Conservation (phyloP, 2,113 vertebrate genomes). For the Chloropsis cyanopogon region DNA sequence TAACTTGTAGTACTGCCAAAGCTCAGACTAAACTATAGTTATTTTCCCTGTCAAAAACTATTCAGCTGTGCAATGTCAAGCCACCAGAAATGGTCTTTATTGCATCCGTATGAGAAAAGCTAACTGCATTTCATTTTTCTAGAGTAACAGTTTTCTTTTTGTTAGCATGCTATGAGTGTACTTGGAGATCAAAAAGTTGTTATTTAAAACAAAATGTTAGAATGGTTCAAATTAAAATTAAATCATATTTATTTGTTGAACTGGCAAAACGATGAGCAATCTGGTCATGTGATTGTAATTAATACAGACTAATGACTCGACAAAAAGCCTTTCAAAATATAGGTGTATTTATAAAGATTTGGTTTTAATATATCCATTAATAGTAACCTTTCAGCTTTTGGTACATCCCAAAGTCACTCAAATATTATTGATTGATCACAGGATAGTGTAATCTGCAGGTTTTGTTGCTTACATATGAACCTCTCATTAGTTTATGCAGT, state of each 20-base stretch:
- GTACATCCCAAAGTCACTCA: not conserved
- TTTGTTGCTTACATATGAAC: not conserved
- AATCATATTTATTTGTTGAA: not conserved
- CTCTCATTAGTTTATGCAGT: not conserved
- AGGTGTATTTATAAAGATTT: not conserved
- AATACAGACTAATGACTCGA: not conserved
- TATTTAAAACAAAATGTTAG: slow-evolving; percentile 36
- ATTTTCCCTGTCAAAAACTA: slow-evolving; percentile 51
- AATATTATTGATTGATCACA: not conserved
- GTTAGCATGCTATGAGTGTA: slow-evolving; percentile 31
- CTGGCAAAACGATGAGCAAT: not conserved
- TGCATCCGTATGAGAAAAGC: slow-evolving; percentile 12
- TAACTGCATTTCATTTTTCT: not conserved
- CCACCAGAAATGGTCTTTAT: slow-evolving; percentile 54
- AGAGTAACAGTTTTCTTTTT: slow-evolving; percentile 44
- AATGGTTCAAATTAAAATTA: slow-evolving; percentile 31
- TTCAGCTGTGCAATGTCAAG: slow-evolving; percentile 56
- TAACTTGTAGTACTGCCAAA: slow-evolving; percentile 50
- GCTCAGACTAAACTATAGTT: slow-evolving; percentile 33
- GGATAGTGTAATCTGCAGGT: not conserved
- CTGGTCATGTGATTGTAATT: not conserved
- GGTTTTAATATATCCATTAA: not conserved
- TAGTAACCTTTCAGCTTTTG: not conserved
- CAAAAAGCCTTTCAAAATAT: not conserved
- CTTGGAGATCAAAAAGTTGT: slow-evolving; percentile 38